phyloP scores from a whole-genome alignment of 2,888 invertebrate genomes.

The Chrysomela aeneicollis region DNA sequence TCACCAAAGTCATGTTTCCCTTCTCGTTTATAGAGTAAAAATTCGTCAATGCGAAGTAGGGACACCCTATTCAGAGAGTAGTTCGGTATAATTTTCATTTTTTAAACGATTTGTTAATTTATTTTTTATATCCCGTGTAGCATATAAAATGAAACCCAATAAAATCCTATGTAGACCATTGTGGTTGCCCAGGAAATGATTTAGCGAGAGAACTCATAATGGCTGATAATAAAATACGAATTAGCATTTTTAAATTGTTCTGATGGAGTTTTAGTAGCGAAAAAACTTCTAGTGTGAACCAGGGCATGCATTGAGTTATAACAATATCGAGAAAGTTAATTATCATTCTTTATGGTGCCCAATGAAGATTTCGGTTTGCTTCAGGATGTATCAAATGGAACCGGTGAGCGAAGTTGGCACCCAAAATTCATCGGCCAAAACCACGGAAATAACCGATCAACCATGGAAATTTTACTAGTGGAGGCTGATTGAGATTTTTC shows the following conservation, averaged over 20 bases:
- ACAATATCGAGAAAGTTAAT: neutral
- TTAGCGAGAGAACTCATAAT: slow-evolving; percentile 17
- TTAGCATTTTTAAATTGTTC: slow-evolving; percentile 40
- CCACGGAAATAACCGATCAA: too few relatives aligned
- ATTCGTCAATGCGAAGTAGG: neutral
- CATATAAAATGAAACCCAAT: neutral
- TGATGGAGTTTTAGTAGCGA: slow-evolving; percentile 1
- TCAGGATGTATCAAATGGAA: neutral
- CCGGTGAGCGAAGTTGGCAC: too few relatives aligned
- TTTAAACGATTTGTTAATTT: neutral
- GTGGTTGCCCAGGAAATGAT: slow-evolving; percentile 7
- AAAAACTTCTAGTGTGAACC: neutral
- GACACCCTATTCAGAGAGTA: too few relatives aligned
- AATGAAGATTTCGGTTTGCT: neutral
- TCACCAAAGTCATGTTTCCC: too few relatives aligned
- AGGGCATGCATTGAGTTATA: neutral
- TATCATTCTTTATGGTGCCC: neutral
- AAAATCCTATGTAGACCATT: neutral
- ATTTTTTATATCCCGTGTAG: neutral
- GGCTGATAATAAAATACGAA: slow-evolving; percentile 36
- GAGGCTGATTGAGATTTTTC: too few relatives aligned
- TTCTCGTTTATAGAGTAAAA: too few relatives aligned
- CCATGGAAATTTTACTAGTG: too few relatives aligned
- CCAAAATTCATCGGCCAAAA: too few relatives aligned
- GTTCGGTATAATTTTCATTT: too few relatives aligned